Conservation (phyloP, 1,140 invertebrate genomes). For the Drosophila lini region DNA sequence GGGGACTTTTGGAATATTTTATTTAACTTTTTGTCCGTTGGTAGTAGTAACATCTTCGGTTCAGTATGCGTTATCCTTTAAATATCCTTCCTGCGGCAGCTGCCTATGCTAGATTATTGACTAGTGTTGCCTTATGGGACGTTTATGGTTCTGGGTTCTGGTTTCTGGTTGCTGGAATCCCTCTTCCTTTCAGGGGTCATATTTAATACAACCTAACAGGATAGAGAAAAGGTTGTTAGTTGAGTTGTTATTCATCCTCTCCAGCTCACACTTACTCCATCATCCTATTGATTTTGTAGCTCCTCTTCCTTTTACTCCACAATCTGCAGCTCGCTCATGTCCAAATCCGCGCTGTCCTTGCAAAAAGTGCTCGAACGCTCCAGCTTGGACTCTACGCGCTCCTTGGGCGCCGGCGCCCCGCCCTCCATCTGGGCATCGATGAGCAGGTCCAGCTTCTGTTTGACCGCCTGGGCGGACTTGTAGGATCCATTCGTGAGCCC, state of each 20-base stretch:
- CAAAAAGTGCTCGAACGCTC: slow-evolving; percentile 84
- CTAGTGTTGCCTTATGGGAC: slow-evolving; percentile 82
- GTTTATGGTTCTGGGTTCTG: slow-evolving; percentile 56
- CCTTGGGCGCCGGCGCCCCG: slow-evolving; percentile 26
- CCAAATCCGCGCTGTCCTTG: slow-evolving; percentile 79
- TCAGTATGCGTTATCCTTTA: slow-evolving; percentile 39
- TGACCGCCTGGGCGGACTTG: slow-evolving; percentile 68
- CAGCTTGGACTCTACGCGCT: slow-evolving; percentile 75
- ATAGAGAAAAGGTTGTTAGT: background rate
- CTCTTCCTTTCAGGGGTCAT: slow-evolving; percentile 34
- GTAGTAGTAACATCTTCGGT: slow-evolving; percentile 31
- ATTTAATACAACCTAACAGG: slow-evolving; percentile 65
- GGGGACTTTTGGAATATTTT: slow-evolving; percentile 41
- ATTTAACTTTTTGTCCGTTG: slow-evolving; percentile 47
- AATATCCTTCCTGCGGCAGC: slow-evolving; percentile 64
- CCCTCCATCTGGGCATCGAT: slow-evolving; percentile 61
- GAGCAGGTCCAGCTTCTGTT: slow-evolving; percentile 78
- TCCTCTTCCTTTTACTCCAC: slow-evolving; percentile 62
- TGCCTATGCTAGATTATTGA: slow-evolving; percentile 76
- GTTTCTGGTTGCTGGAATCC: slow-evolving; percentile 2
- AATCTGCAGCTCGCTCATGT: slow-evolving; percentile 77
- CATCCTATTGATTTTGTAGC: background rate
- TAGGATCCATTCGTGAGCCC: slow-evolving; percentile 55
- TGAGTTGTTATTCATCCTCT: background rate
- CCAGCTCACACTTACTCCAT: background rate